These are phyloP conservation scores for Tenebrio molitor DNA, from an alignment of 1,140 invertebrate genomes.

Conservation along the genomic window DNA sequence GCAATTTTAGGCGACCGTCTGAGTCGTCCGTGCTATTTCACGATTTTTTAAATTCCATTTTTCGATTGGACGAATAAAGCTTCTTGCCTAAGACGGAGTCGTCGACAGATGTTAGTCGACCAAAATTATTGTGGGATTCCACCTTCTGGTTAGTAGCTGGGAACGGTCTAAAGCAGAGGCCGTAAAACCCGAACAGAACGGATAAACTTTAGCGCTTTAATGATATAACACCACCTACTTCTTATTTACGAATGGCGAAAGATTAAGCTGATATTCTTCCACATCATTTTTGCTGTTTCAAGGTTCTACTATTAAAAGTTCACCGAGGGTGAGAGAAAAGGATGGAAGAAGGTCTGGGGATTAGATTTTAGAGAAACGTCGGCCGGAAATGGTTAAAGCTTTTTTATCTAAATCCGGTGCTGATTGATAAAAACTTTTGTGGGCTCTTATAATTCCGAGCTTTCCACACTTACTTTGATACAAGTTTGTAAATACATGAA, in stretches of 20 bases:
- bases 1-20: conserved; percentile 13
- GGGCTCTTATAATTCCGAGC: too few relatives aligned
- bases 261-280: neutral
- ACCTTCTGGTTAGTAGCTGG: neutral
- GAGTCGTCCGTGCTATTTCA: neutral
- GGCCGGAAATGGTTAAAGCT: neutral
- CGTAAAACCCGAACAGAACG: neutral
- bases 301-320: neutral
- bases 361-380: neutral
- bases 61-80: neutral
- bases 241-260: neutral
- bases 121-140: neutral
- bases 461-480: too few relatives aligned
- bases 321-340: neutral
- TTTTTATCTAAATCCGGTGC: neutral
- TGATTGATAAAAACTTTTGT: neutral
- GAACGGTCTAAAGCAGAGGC: neutral
- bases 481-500: too few relatives aligned
- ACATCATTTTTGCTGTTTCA: neutral
- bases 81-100: neutral
- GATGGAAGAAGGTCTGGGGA: too few relatives aligned
- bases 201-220: neutral
- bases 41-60: neutral
- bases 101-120: neutral
- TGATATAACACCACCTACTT: neutral